Base-by-base conservation (phyloP, 1,140 invertebrate genomes). In the Plodia interpunctella region DNA sequence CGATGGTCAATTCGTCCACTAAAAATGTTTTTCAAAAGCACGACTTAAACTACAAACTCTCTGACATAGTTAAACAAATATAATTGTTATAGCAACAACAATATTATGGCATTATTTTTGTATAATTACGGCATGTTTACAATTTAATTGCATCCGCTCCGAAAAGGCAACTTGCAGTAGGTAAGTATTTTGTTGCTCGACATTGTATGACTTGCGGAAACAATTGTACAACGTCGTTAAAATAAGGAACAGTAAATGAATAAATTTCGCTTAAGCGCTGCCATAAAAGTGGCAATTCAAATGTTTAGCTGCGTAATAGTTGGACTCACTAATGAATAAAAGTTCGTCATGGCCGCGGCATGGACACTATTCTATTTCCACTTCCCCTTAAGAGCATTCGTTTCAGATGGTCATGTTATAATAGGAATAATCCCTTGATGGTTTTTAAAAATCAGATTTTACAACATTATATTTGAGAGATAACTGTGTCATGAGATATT, bases 301-400 rank as follows among this genome's bases (percentile, higher is more conserved):
- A 53, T 56, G 32, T 62, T 57, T 53, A 52, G 60, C 49, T 19
- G 32, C 55, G 55, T 57, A 53, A 62, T 57, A 62, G 60, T 52
- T 5, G 50, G 30, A 18, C 44, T 57, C 30, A 56, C 57, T 64
- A 68, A 67, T 67, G 65, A 63, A 58, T 60, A 58, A 67, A 67
- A 67, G 57, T 67, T 66, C 17, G 38, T 20, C 55, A 13, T 35
- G 20, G 13, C 9, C 13, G 19, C 44, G 25, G 10, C 49, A 19
- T 54, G 5, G 19, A 20, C 44, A 5, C 11, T 55, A 13, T 57
- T 18, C 49, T 18, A 32, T 58, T 58, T 30, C 49, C 20, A 21
- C 15, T 44, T 6, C 28, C 44, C 38, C 55, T n/a, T 21, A 44
- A 44, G 35, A 10, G 21, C 21, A 3, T 25, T 25, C 2, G 21